Evolutionary conservation across 2,797 vertebrate species (phyloP).

Genomic region (Spea hammondii): DNA sequence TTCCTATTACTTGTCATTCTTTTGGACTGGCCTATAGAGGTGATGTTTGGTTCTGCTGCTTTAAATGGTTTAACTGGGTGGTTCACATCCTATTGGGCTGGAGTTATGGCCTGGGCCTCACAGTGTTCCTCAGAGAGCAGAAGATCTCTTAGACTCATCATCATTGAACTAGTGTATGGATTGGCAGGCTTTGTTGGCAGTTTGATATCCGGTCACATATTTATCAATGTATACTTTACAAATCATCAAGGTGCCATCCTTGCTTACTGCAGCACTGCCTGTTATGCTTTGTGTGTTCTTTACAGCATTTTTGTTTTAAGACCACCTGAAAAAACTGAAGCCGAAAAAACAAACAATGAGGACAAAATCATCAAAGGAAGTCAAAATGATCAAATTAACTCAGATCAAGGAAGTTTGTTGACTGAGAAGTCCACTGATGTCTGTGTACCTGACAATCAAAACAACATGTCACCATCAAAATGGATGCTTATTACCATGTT

Average conservation of each 20-base stretch:
- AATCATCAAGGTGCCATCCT: slow-evolving; percentile 75
- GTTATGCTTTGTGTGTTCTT: slow-evolving; percentile 74
- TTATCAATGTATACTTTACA: slow-evolving; percentile 64
- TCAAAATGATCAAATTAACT: slow-evolving; percentile 48
- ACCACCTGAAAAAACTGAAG: slow-evolving; percentile 57
- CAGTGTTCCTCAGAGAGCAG: slow-evolving; percentile 67
- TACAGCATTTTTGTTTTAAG: slow-evolving; percentile 73
- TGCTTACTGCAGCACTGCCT: slow-evolving; percentile 69
- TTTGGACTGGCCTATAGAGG: slow-evolving; percentile 71
- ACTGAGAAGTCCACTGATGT: slow-evolving; percentile 5
- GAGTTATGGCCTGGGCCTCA: slow-evolving; percentile 82
- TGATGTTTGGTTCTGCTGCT: slow-evolving; percentile 78
- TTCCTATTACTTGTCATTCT: slow-evolving; percentile 77
- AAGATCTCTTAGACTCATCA: slow-evolving; percentile 78
- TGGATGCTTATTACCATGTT: slow-evolving; percentile 69
- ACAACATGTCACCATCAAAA: slow-evolving; percentile 45
- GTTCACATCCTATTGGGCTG: slow-evolving; percentile 81
- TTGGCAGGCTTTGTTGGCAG: slow-evolving; percentile 83
- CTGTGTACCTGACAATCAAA: rapidly evolving
- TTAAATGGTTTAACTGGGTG: slow-evolving; percentile 81
- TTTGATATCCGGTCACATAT: slow-evolving; percentile 85
- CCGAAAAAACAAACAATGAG: background rate
- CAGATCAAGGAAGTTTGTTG: slow-evolving; percentile 7
- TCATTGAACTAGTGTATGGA: slow-evolving; percentile 82
- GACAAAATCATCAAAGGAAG: slow-evolving; percentile 3